Conservation (phyloP, 2,797 vertebrate genomes). For the Eremophila alpestris region DNA sequence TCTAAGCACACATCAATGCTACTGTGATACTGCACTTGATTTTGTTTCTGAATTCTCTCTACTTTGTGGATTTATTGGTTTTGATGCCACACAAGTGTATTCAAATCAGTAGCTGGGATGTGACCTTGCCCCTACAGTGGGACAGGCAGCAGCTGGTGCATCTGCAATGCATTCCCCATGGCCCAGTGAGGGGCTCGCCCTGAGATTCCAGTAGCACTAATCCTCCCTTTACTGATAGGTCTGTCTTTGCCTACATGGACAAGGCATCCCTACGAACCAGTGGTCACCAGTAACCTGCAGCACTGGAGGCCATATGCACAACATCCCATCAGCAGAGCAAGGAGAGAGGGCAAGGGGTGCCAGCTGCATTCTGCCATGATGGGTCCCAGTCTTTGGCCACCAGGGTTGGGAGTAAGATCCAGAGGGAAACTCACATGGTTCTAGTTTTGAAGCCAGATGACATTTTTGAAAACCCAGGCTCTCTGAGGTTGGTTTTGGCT, state of each 20-base stretch:
- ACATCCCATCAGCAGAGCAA: neutral
- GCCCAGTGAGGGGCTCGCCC: rapidly evolving
- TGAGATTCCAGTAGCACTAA: neutral
- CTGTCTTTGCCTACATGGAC: neutral
- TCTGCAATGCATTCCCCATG: neutral
- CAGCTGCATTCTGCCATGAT: neutral
- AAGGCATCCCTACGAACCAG: neutral
- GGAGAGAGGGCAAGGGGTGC: neutral
- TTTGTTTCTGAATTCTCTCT: neutral
- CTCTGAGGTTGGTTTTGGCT: neutral
- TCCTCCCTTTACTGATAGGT: neutral
- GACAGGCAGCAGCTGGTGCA: neutral
- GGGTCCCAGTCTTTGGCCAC: neutral
- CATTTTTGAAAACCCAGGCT: neutral
- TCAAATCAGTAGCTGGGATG: neutral
- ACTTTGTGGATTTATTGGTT: neutral
- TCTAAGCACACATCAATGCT: neutral
- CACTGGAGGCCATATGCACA: neutral
- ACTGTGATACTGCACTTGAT: neutral
- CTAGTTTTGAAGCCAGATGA: neutral
- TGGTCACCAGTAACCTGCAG: neutral
- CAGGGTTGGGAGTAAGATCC: neutral
- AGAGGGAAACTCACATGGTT: rapidly evolving
- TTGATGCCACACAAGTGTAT: neutral
- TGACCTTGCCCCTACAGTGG: rapidly evolving